A percentile compares a stretch with the other conserved stretches of the same genome.
Evolutionary conservation across 2,888 invertebrate genomes (phyloP).

Genomic region (Spodoptera picta): DNA sequence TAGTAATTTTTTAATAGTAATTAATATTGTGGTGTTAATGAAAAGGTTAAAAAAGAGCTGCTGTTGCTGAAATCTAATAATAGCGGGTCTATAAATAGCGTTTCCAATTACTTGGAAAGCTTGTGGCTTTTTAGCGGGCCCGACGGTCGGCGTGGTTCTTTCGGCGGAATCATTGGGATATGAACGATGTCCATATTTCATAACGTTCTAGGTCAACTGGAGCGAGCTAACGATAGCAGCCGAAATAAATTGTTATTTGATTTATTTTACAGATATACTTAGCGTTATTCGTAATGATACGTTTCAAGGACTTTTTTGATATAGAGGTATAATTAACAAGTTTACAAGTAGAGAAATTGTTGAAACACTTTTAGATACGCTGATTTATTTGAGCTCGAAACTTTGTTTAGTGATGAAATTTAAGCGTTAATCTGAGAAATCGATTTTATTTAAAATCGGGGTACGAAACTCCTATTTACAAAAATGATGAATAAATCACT

Average conservation of each 20-base stretch:
- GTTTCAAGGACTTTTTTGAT: conserved; percentile 15
- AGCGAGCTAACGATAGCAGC: conserved; percentile 57
- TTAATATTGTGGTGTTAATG: conserved; percentile 5
- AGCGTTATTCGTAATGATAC: conserved; percentile 22
- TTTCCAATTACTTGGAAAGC: conserved; percentile 41
- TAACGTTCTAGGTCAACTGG: conserved; percentile 56
- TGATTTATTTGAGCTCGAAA: too few species aligned
- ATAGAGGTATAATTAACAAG: too few species aligned
- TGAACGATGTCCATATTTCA: conserved; percentile 61
- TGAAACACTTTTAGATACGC: too few species aligned
- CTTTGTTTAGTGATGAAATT: too few species aligned
- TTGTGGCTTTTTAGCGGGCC: conserved; percentile 43
- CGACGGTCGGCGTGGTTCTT: conserved; percentile 41
- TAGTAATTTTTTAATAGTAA: too few species aligned
- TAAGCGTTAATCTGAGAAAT: too few species aligned
- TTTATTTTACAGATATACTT: conserved; percentile 54
- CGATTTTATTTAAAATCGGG: too few species aligned
- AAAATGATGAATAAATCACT: too few species aligned
- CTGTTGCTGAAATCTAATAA: conserved; percentile 25
- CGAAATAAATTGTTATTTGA: conserved; percentile 61
- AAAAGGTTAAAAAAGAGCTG: conserved; percentile 10
- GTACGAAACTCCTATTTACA: too few species aligned
- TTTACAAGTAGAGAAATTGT: too few species aligned
- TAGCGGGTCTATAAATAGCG: conserved; percentile 40
- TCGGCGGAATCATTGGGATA: conserved; percentile 53